These are phyloP conservation scores for Cryptotermes secundus DNA, from an alignment of 1,140 invertebrate genomes.

Conservation along the genomic window DNA sequence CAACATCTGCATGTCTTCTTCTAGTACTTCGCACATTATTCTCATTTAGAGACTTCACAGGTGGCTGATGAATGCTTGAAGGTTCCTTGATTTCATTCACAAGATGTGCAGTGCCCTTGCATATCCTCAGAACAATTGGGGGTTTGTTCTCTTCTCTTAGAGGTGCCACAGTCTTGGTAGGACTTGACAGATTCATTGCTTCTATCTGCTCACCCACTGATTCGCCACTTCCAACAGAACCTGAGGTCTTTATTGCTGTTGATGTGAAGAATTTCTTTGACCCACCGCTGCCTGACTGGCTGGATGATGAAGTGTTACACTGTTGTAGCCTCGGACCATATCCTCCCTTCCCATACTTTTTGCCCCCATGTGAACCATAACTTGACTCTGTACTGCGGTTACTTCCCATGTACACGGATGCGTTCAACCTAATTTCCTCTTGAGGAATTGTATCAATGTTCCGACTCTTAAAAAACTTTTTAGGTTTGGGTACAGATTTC, in stretches of 20 bases:
- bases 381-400: conserved; percentile 26
- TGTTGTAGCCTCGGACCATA: neutral
- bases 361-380: conserved; percentile 19
- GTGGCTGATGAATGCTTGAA: neutral
- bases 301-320: neutral
- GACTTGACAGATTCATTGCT: conserved; percentile 44
- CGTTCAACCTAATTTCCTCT: conserved; percentile 21
- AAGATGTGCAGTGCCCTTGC: conserved; percentile 61
- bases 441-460: conserved; percentile 58
- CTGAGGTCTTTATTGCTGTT: conserved; percentile 6
- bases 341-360: conserved; percentile 24
- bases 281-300: neutral
- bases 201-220: conserved; percentile 42
- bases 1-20: neutral
- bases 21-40: conserved; percentile 24
- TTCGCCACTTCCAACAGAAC: neutral
- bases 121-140: conserved; percentile 67
- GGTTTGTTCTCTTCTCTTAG: conserved; percentile 55
- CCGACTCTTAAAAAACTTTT: conserved; percentile 89
- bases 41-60: conserved; percentile 4
- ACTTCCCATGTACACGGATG: conserved; percentile 27
- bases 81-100: conserved; percentile 40
- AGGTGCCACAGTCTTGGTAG: conserved; percentile 23
- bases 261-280: conserved; percentile 37
- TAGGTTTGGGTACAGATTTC: conserved; percentile 64